A percentile compares a stretch with the other conserved stretches of the same genome.
Conservation (phyloP, 2,888 invertebrate species). For the Cephalotes varians region DNA sequence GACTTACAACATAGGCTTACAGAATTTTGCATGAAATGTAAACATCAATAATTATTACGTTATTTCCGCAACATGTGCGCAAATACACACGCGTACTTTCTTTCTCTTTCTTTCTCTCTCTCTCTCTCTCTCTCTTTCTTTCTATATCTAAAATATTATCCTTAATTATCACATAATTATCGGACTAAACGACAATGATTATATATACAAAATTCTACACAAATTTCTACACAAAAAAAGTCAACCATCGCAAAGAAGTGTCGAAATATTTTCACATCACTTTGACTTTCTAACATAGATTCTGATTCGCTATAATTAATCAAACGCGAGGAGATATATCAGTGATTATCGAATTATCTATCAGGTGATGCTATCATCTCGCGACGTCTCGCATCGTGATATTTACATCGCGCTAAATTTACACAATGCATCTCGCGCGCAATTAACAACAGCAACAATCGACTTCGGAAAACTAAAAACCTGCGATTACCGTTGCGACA, state of each 20-base stretch:
- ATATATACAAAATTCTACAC: background rate
- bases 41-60: slow-evolving; percentile 32
- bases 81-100: background rate
- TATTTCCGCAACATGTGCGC: background rate
- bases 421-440: background rate
- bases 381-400: background rate
- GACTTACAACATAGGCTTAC: background rate
- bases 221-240: background rate
- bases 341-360: slow-evolving; percentile 35
- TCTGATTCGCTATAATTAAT: slow-evolving; percentile 26
- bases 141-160: background rate
- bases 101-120: too few relatives aligned
- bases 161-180: slow-evolving; percentile 30
- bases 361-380: slow-evolving; percentile 3
- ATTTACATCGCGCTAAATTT: slow-evolving; percentile 27
- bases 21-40: slow-evolving; percentile 3
- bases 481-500: slow-evolving; percentile 16
- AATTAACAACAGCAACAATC: slow-evolving; percentile 3
- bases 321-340: background rate
- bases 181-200: background rate
- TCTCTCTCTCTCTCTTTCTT: background rate
- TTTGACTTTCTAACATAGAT: slow-evolving; percentile 36
- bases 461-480: background rate
- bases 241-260: background rate
- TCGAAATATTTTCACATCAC: slow-evolving; percentile 29